Evolutionary conservation across 2,113 vertebrate species (phyloP).

Genomic region (Sceloporus tristichus): DNA sequence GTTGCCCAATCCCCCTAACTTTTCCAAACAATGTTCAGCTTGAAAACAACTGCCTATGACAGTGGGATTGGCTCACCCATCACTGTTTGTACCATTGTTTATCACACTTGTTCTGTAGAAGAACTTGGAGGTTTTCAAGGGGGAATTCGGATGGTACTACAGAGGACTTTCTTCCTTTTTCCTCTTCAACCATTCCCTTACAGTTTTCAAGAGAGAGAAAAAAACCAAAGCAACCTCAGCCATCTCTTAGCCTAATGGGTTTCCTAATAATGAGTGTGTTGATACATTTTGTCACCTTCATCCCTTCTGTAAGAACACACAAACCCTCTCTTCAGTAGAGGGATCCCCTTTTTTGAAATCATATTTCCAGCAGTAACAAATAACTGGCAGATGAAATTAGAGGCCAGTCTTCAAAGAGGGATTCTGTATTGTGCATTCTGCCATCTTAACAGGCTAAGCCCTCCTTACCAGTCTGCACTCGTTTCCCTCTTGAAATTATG

Average conservation of each 20-base stretch:
- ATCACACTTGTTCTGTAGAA: background rate
- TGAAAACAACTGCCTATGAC: background rate
- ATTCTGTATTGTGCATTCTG: constrained; percentile 64
- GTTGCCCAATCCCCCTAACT: too few relatives aligned
- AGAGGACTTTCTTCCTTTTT: background rate
- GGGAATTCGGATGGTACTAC: background rate
- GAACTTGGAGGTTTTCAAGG: background rate
- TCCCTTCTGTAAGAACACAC: background rate
- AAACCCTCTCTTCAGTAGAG: constrained; percentile 32
- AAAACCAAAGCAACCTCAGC: background rate
- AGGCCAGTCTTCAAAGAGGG: constrained; percentile 68
- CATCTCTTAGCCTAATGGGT: background rate
- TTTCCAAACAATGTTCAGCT: too few relatives aligned
- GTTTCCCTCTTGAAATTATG: constrained; percentile 61
- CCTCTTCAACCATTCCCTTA: background rate
- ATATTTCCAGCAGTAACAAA: constrained; percentile 60
- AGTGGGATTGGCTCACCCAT: background rate
- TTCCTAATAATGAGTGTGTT: background rate
- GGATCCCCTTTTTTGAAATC: constrained; percentile 56
- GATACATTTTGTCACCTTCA: background rate
- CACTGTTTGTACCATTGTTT: background rate
- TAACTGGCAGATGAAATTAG: constrained; percentile 72
- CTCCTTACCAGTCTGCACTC: constrained; percentile 42
- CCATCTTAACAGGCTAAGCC: constrained; percentile 53
- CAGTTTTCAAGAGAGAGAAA: background rate